These are phyloP conservation scores for Glossosoma conforme DNA, from an alignment of 1,140 invertebrate genomes.

Conservation along the genomic window DNA sequence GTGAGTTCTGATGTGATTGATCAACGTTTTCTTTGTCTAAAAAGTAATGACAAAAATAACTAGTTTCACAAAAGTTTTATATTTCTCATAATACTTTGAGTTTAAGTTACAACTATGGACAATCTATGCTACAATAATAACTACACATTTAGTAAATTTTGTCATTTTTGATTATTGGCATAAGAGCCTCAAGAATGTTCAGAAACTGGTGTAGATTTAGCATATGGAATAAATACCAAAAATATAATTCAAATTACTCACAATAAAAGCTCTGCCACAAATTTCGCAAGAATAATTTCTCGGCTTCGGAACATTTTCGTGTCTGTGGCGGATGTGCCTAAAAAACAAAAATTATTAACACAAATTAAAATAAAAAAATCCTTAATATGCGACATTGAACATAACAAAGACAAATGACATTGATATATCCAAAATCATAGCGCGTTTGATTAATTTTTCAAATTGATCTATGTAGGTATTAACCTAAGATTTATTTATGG, in stretches of 20 bases:
- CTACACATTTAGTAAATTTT: not conserved
- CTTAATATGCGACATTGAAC: too few relatives aligned
- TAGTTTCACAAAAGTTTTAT: too few relatives aligned
- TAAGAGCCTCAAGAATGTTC: not conserved
- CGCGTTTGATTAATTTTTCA: too few relatives aligned
- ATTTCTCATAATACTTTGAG: too few relatives aligned
- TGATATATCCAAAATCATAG: too few relatives aligned
- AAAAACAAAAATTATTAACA: too few relatives aligned
- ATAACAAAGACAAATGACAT: too few relatives aligned
- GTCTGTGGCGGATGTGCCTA: too few relatives aligned
- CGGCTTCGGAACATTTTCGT: not conserved
- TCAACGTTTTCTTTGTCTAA: slow-evolving; percentile 9
- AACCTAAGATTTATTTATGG: too few relatives aligned
- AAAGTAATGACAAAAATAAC: not conserved
- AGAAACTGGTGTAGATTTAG: not conserved
- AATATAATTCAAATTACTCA: not conserved
- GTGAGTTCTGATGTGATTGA: slow-evolving; percentile 46
- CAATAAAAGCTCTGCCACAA: not conserved
- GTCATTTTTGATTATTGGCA: not conserved
- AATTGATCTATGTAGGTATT: too few relatives aligned
- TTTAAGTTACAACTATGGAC: not conserved
- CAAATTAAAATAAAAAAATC: too few relatives aligned
- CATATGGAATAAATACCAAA: not conserved
- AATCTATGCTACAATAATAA: not conserved
- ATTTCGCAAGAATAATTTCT: not conserved